phyloP scores from a whole-genome alignment of 2,888 invertebrate genomes.

The Agonopterix alstromeriana region DNA sequence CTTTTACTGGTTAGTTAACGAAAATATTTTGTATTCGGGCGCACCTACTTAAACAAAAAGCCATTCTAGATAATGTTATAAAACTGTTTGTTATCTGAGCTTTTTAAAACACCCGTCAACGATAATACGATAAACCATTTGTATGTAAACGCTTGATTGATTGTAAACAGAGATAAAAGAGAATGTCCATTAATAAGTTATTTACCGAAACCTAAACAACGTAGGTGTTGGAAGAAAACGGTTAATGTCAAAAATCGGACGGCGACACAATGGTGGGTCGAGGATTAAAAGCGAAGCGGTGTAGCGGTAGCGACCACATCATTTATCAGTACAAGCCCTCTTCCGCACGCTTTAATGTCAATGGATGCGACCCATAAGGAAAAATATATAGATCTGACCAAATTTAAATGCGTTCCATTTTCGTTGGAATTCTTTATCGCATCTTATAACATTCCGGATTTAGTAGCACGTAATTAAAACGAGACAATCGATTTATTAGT shows the following conservation, averaged over 20 bases:
- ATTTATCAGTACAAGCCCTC: constrained; percentile 66
- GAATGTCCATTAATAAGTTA: constrained; percentile 60
- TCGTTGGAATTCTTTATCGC: too few species aligned
- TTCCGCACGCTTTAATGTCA: constrained; percentile 40
- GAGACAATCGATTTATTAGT: too few species aligned
- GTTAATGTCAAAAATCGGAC: constrained; percentile 63
- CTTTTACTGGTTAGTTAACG: constrained; percentile 3
- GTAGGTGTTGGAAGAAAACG: constrained; percentile 58
- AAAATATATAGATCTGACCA: constrained; percentile 13
- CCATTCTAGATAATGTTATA: neutral
- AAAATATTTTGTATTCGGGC: constrained; percentile 1
- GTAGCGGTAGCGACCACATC: constrained; percentile 66
- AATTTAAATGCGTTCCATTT: neutral
- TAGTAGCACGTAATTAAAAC: too few species aligned
- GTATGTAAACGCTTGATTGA: constrained; percentile 28
- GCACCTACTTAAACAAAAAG: neutral
- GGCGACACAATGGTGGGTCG: constrained; percentile 60
- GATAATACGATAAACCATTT: too few species aligned
- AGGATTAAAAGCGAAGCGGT: constrained; percentile 73
- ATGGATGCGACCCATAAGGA: constrained; percentile 27
- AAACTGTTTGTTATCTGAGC: neutral
- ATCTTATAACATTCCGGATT: neutral
- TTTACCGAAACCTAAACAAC: constrained; percentile 47
- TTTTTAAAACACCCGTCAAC: too few species aligned
- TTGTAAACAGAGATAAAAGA: constrained; percentile 50